Evolutionary conservation across 2,888 invertebrate species (phyloP).

Genomic region (Podabrus alpinus): DNA sequence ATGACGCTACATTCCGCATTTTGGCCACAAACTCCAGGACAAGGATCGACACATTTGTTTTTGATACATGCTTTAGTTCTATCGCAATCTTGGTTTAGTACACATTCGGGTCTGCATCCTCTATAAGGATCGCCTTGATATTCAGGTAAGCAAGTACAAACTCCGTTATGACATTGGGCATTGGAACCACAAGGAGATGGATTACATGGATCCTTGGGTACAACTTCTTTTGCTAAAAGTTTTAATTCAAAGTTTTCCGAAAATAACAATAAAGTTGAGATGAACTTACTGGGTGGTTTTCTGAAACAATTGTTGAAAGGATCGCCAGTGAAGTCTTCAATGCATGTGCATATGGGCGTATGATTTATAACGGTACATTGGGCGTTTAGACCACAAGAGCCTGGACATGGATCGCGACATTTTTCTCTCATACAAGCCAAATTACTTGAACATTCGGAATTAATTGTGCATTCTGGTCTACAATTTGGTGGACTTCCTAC

Average conservation of each 20-base stretch:
- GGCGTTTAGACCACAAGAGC: constrained; percentile 75
- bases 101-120: constrained; percentile 63
- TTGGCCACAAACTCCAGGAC: constrained; percentile 60
- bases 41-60: constrained; percentile 55
- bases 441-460: constrained; percentile 73
- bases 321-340: constrained; percentile 75
- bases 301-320: constrained; percentile 69
- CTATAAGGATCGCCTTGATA: constrained; percentile 64
- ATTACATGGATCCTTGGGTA: constrained; percentile 61
- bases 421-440: constrained; percentile 73
- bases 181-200: constrained; percentile 82
- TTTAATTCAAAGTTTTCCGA: not conserved
- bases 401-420: constrained; percentile 79
- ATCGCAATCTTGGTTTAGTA: constrained; percentile 61
- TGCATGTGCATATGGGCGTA: constrained; percentile 71
- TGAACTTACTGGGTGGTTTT: constrained; percentile 39
- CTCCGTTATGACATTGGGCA: constrained; percentile 70
- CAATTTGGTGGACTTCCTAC: constrained; percentile 81
- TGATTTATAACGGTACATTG: constrained; percentile 74
- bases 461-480: constrained; percentile 74
- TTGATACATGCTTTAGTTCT: constrained; percentile 52
- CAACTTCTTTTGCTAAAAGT: not conserved
- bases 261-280: not conserved
- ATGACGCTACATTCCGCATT: constrained; percentile 58
- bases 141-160: constrained; percentile 64